A percentile compares a stretch with the other conserved stretches of the same genome.
Evolutionary conservation across 2,797 vertebrate species (phyloP).

Genomic region (Tympanoctomys barrerae): DNA sequence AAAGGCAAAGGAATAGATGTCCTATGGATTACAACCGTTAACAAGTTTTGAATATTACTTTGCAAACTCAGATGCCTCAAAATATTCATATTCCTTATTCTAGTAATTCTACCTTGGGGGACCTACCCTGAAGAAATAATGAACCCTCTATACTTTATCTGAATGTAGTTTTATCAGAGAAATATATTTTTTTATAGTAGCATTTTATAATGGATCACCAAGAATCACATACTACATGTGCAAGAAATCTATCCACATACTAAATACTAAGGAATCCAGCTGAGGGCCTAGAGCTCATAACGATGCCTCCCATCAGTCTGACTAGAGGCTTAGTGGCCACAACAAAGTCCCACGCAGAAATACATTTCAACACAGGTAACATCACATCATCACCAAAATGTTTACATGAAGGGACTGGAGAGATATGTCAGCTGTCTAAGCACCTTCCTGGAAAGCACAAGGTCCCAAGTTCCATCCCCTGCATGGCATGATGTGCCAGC

Average conservation of each 20-base stretch:
- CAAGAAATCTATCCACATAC: too few species aligned
- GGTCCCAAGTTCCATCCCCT: too few species aligned
- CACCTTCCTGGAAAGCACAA: too few species aligned
- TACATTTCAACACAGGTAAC: not conserved
- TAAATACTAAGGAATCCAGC: too few species aligned
- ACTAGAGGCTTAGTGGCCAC: too few species aligned
- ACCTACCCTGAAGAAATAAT: conserved; percentile 27
- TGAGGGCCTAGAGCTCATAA: too few species aligned
- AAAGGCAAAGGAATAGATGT: not conserved
- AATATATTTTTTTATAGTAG: not conserved
- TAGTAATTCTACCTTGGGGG: conserved; percentile 25
- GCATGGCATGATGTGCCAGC: too few species aligned
- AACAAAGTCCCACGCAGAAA: too few species aligned
- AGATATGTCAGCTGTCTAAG: too few species aligned
- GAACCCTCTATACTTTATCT: not conserved
- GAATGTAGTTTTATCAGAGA: not conserved
- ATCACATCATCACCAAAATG: not conserved
- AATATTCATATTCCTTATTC: conserved; percentile 24
- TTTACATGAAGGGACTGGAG: not conserved
- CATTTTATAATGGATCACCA: too few species aligned
- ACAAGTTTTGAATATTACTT: not conserved
- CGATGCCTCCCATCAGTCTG: too few species aligned
- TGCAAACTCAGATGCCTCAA: conserved; percentile 38
- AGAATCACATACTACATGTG: too few species aligned
- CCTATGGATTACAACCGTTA: not conserved